Evolutionary conservation across 2,888 invertebrate species (phyloP).

Genomic region (Synanthedon vespiformis): DNA sequence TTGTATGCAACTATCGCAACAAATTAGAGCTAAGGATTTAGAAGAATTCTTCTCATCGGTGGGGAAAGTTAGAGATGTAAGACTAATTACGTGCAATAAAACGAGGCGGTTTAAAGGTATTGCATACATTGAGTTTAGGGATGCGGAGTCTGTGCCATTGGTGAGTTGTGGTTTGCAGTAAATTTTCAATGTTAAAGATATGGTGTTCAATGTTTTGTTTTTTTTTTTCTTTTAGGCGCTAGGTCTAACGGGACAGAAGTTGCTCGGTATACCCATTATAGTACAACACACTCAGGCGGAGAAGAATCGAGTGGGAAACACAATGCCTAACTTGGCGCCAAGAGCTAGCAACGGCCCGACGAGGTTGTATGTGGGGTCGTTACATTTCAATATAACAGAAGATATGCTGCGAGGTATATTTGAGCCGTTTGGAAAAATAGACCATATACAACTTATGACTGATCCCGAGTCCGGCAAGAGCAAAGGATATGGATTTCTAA

Average conservation of each 20-base stretch:
- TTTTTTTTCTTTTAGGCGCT: constrained; percentile 76
- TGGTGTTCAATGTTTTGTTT: constrained; percentile 3
- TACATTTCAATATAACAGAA: constrained; percentile 98
- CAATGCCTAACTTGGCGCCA: constrained; percentile 86
- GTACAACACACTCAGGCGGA: constrained; percentile 98
- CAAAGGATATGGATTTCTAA: constrained; percentile 97
- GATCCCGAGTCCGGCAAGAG: constrained; percentile 95
- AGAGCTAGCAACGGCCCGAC: constrained; percentile 94
- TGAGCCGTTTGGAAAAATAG: constrained; percentile 98
- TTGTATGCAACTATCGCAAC: constrained; percentile 97
- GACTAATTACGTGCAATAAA: constrained; percentile 98
- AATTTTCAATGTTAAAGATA: background rate
- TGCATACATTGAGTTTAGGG: constrained; percentile 99
- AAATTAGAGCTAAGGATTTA: constrained; percentile 92
- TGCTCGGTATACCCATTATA: constrained; percentile 95
- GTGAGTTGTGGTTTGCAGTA: constrained; percentile 61
- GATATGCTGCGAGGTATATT: constrained; percentile 99
- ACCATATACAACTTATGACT: constrained; percentile 93
- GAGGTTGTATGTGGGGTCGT: constrained; percentile 95
- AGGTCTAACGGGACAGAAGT: constrained; percentile 94
- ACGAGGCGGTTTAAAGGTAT: constrained; percentile 99
- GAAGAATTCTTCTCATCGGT: constrained; percentile 99
- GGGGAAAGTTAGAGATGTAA: constrained; percentile 97
- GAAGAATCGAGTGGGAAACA: constrained; percentile 91
- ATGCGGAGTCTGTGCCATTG: constrained; percentile 96